Evolutionary conservation across 2,797 vertebrate genomes (phyloP).

Genomic region (Ataeniobius toweri): DNA sequence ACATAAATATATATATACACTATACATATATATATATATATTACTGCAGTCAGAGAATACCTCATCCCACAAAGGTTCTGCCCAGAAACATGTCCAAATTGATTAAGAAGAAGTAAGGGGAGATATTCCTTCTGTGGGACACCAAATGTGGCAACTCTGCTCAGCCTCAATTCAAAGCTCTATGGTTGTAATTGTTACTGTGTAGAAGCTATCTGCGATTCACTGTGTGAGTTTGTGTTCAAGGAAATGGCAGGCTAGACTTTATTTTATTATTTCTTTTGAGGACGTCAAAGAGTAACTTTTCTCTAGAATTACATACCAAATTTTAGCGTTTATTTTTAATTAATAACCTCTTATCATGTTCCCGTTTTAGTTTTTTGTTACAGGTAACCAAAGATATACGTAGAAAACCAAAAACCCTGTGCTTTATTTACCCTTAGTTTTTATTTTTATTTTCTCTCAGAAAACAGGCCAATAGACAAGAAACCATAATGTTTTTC

Average conservation of each 20-base stretch:
- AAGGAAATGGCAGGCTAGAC: slow-evolving; percentile 78
- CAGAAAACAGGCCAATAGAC: slow-evolving; percentile 82
- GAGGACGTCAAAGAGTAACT: slow-evolving; percentile 71
- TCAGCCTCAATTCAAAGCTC: slow-evolving; percentile 78
- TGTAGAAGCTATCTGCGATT: slow-evolving; percentile 79
- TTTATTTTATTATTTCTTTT: slow-evolving; percentile 58
- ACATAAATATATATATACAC: slow-evolving; percentile 23
- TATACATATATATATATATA: slow-evolving; percentile 62
- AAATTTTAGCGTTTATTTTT: slow-evolving; percentile 78
- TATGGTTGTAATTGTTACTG: slow-evolving; percentile 79
- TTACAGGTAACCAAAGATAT: slow-evolving; percentile 90
- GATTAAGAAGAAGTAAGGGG: slow-evolving; percentile 65
- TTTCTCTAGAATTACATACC: slow-evolving; percentile 81
- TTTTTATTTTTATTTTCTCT: slow-evolving; percentile 34
- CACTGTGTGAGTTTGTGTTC: slow-evolving; percentile 83
- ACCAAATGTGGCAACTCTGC: slow-evolving; percentile 81
- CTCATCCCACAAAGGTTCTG: slow-evolving; percentile 82
- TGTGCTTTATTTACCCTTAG: slow-evolving; percentile 72
- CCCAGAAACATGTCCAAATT: slow-evolving; percentile 79
- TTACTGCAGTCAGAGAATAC: slow-evolving; percentile 83
- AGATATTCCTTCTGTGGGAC: slow-evolving; percentile 78
- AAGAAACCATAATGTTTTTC: slow-evolving; percentile 75
- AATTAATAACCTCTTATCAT: slow-evolving; percentile 65
- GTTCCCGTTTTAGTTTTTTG: slow-evolving; percentile 80
- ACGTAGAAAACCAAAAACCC: slow-evolving; percentile 87